Evolutionary conservation across 2,113 vertebrate genomes (phyloP), one percentile per base, ranked within the genome.

Genomic region (Ophiodon elongatus): DNA sequence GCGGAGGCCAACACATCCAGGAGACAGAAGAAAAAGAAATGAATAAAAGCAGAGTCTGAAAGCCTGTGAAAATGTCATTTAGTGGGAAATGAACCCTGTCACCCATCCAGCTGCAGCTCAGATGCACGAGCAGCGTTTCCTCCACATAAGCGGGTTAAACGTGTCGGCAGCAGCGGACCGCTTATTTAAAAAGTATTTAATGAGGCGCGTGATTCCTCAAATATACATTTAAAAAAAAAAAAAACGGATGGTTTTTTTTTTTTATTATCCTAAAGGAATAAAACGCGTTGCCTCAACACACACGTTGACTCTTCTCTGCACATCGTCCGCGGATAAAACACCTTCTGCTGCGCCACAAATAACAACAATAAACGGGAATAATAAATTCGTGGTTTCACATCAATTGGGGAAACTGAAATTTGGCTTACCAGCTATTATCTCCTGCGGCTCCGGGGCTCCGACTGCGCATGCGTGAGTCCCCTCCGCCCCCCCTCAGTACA

Each of bases 371-470:
- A 70, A 83, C 50, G 27, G 14, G 8, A 45, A n/a, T n/a, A 74
- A 90, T 47, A 56, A 87, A 83, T 90, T 84, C 21, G 79, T 63
- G 75, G 27, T 82, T 84, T 62, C 45, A 39, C 76, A 86, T 88
- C 19, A 70, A 80, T 89, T 88, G 56, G 68, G 80, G n/a, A n/a
- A 86, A 91, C 73, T 90, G 90, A 94, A 91, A 88, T 95, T 93
- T 94, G 87, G 91, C 95, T 96, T 94, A 96, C 95, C 95, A 95
- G 94, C 93, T 88, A 90, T 92, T 90, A 91, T 94, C 93, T 95
- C 93, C 94, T 95, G 95, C 95, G 92, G 91, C 91, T 94, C 92
- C 87, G 82, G 83, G 67, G 73, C 56, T 82, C 43, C 1, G 7
- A 94, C 31, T 91, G 93, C 95, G 95, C 95, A 94, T 95, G 95